Conservation (phyloP, 2,797 vertebrate genomes). For the Phoeniculus purpureus region DNA sequence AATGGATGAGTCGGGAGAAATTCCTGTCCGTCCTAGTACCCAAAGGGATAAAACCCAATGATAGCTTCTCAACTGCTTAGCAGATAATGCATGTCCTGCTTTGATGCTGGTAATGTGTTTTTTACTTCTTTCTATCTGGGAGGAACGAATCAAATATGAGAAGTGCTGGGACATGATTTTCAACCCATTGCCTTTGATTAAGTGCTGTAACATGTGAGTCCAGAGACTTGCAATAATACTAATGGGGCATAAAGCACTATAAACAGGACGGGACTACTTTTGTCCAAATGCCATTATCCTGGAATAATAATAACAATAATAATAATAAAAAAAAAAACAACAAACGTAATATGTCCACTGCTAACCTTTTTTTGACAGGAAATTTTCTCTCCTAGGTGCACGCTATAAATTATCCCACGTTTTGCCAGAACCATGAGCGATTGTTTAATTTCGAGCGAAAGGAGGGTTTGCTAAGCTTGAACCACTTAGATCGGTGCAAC, state of each 20-base stretch:
- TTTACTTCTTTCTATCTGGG: constrained; percentile 90
- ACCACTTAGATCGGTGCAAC: neutral
- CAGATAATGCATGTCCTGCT: constrained; percentile 94
- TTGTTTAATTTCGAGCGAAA: constrained; percentile 47
- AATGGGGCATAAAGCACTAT: constrained; percentile 95
- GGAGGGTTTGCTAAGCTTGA: constrained; percentile 19
- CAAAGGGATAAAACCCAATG: constrained; percentile 88
- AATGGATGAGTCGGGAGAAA: constrained; percentile 85
- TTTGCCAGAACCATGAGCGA: constrained; percentile 65
- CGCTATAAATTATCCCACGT: constrained; percentile 71
- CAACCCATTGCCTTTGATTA: constrained; percentile 99
- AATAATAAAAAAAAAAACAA: constrained; percentile 66
- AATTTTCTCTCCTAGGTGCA: constrained; percentile 68
- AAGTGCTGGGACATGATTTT: constrained; percentile 96
- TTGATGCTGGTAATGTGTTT: constrained; percentile 86
- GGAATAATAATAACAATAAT: constrained; percentile 64
- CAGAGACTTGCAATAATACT: constrained; percentile 93
- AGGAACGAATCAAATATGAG: constrained; percentile 98
- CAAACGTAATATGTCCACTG: constrained; percentile 78
- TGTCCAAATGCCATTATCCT: constrained; percentile 91
- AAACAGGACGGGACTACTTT: constrained; percentile 82
- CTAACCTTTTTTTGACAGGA: constrained; percentile 79
- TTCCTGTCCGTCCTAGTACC: constrained; percentile 82
- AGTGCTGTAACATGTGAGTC: constrained; percentile 97
- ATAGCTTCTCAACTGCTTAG: constrained; percentile 95